phyloP scores from a whole-genome alignment of 2,797 vertebrate genomes.

The Aldrovandia affinis region DNA sequence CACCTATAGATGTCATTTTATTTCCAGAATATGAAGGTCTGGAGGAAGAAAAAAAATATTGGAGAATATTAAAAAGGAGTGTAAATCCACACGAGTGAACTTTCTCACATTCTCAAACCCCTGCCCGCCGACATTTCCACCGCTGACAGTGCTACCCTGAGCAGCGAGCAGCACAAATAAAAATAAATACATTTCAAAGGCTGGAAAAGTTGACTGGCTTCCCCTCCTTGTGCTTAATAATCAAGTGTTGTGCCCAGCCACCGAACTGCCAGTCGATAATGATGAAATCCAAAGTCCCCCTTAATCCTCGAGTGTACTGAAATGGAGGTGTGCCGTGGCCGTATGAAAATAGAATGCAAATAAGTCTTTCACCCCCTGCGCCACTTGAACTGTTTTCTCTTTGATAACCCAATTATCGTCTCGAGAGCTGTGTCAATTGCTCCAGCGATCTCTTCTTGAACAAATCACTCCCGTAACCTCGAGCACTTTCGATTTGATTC shows the following conservation, averaged over 20 bases:
- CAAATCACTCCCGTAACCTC: constrained; percentile 99
- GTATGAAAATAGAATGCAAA: constrained; percentile 99
- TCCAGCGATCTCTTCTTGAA: constrained; percentile 99
- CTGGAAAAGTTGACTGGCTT: constrained; percentile 27
- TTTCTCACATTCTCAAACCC: constrained; percentile 23
- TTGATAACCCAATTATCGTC: constrained; percentile 99
- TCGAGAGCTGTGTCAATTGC: constrained; percentile 99
- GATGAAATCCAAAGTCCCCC: constrained; percentile 90
- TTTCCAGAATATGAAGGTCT: neutral
- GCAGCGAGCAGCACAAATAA: neutral
- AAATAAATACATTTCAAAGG: constrained; percentile 28
- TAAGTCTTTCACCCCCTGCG: constrained; percentile 97
- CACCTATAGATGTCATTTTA: neutral
- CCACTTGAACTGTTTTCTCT: constrained; percentile 99
- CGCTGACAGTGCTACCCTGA: constrained; percentile 26
- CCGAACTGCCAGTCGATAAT: constrained; percentile 92
- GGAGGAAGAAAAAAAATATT: constrained; percentile 1
- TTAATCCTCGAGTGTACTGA: constrained; percentile 86
- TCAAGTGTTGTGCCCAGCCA: constrained; percentile 82
- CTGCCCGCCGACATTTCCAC: neutral
- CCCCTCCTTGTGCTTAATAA: constrained; percentile 76
- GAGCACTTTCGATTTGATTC: constrained; percentile 99
- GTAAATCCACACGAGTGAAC: neutral
- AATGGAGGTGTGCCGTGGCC: constrained; percentile 87
- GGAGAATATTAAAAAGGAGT: constrained; percentile 1